A percentile compares a stretch with the other conserved stretches of the same genome.
phyloP scores from a whole-genome alignment of 2,888 invertebrate species.

The Troides oblongomaculatus region DNA sequence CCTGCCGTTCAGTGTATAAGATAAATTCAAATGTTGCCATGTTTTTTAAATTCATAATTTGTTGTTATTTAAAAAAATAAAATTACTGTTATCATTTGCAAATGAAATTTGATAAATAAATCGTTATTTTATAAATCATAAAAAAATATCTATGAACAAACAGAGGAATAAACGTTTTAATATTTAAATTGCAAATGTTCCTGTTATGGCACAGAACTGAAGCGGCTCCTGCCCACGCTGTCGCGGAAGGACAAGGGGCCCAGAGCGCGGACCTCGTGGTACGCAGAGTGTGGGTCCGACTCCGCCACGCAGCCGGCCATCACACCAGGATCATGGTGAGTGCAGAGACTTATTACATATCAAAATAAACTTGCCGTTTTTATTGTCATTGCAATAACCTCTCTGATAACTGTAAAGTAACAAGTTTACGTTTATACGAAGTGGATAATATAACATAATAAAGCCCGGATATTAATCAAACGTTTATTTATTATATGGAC shows the following conservation, averaged over 20 bases:
- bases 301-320: conserved; percentile 44
- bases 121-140: no score
- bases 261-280: conserved; percentile 82
- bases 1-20: conserved; percentile 21
- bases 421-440: no score
- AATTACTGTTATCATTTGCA: not conserved
- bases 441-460: no score
- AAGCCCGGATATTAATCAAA: no score
- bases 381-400: not conserved
- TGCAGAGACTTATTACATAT: conserved; percentile 15
- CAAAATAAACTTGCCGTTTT: not conserved
- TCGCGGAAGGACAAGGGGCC: conserved; percentile 71
- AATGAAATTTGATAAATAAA: not conserved
- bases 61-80: not conserved
- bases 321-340: conserved; percentile 58
- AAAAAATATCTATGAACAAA: no score
- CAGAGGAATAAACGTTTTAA: conserved; percentile 6
- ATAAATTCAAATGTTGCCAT: conserved; percentile 16
- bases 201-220: conserved; percentile 56
- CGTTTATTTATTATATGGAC: no score
- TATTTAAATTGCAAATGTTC: not conserved
- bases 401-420: not conserved
- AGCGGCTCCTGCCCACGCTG: conserved; percentile 69
- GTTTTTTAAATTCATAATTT: not conserved
- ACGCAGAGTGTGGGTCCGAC: conserved; percentile 82